Conservation (phyloP, 2,888 invertebrate species). For the Hipparchia sbordonii region DNA sequence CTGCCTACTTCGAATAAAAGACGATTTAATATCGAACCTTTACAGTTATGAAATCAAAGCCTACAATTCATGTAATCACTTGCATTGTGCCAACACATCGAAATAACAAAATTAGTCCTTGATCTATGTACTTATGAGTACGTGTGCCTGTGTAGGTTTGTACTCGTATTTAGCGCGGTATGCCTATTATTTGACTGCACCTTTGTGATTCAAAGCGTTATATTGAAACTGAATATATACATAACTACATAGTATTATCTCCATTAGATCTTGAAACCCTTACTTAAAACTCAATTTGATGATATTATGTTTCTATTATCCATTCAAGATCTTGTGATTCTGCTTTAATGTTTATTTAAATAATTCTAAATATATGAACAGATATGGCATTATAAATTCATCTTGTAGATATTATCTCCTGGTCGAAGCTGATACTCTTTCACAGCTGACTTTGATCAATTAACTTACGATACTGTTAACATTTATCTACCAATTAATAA, state of each 20-base stretch:
- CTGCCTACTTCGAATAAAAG: not conserved
- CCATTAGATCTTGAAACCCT: conserved; percentile 11
- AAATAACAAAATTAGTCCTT: conserved; percentile 66
- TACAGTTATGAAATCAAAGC: conserved; percentile 22
- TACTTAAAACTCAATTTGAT: conserved; percentile 7
- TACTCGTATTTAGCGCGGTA: conserved; percentile 60
- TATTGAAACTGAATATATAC: conserved; percentile 28
- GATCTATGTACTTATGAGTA: conserved; percentile 64
- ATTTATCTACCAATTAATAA: too few relatives aligned
- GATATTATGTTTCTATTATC: conserved; percentile 18
- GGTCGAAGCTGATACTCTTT: not conserved
- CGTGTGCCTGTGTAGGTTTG: conserved; percentile 42
- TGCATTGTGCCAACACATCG: conserved; percentile 58
- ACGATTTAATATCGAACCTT: conserved; percentile 35
- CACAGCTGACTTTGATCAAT: not conserved
- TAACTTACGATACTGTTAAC: not conserved
- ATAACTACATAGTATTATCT: conserved; percentile 11
- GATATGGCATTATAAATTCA: not conserved
- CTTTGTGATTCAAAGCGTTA: conserved; percentile 50
- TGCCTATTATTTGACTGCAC: conserved; percentile 62
- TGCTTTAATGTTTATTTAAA: conserved; percentile 3
- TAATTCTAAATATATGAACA: not conserved
- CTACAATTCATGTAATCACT: conserved; percentile 57
- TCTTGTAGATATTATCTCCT: not conserved
- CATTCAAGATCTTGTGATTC: conserved; percentile 7